Percentiles rank a stretch among this genome's conserved stretches.
Conservation (phyloP, 30 jellyfish, hydroid and myxozoan species). For the Pelagia noctiluca region DNA sequence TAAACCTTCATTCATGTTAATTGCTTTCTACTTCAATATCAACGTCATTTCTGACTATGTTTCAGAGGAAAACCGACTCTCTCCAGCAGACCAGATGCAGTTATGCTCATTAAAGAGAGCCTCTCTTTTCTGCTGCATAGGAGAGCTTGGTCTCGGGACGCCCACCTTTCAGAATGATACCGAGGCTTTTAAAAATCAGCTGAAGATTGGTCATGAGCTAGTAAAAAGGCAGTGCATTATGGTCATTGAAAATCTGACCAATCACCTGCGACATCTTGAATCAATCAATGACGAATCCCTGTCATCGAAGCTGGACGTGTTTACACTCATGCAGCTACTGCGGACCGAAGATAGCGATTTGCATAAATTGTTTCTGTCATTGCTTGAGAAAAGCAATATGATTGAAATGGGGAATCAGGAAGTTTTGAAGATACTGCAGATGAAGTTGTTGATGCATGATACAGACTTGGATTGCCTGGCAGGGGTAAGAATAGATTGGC, state of each 20-base stretch:
- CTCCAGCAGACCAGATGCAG: background rate
- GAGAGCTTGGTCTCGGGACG: background rate
- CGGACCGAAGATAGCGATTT: constrained; percentile 32
- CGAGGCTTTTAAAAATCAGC: background rate
- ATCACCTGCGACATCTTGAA: background rate
- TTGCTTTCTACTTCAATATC: too few relatives aligned
- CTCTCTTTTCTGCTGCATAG: background rate
- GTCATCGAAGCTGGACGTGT: background rate
- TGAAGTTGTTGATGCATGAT: constrained; percentile 47
- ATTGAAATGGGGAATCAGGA: background rate
- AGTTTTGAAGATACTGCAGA: constrained; percentile 12
- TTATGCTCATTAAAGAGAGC: background rate
- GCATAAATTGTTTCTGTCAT: constrained; percentile 9
- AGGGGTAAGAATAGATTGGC: constrained; percentile 17
- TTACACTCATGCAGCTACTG: constrained; percentile 12
- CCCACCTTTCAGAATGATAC: background rate
- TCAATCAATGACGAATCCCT: too few relatives aligned
- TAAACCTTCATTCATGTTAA: too few relatives aligned
- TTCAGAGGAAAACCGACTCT: background rate
- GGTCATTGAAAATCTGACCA: background rate
- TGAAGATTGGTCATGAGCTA: background rate
- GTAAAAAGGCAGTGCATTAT: background rate
- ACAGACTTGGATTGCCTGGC: constrained; percentile 47
- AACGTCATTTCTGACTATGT: too few relatives aligned
- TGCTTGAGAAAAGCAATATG: constrained; percentile 34